These are phyloP conservation scores for Pantherophis alleghaniensis DNA, from an alignment of 2,797 vertebrate genomes.

Conservation along the genomic window DNA sequence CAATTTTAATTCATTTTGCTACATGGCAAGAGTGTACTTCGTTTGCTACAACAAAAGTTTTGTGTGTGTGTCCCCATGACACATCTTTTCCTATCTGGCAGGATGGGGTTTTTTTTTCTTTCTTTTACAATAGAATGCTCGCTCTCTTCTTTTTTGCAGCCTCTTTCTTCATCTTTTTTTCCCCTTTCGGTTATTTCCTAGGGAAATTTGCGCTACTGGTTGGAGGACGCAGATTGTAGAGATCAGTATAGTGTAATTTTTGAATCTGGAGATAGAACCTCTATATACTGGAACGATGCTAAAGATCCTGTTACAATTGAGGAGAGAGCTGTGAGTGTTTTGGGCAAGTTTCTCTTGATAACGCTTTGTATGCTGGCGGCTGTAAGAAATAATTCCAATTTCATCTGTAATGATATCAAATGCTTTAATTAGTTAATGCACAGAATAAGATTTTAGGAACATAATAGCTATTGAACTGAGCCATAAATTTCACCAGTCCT, in stretches of 20 bases:
- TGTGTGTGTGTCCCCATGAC: neutral
- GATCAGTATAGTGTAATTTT: constrained; percentile 99
- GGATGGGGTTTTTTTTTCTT: neutral
- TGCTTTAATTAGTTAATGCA: neutral
- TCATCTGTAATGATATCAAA: neutral
- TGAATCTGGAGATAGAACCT: constrained; percentile 93
- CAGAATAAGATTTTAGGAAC: neutral
- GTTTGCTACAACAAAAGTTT: neutral
- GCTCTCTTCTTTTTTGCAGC: neutral
- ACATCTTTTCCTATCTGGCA: neutral
- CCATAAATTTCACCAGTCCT: neutral
- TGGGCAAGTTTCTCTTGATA: constrained; percentile 32
- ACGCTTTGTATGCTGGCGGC: neutral
- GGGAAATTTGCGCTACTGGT: constrained; percentile 97
- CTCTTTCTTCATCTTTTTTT: neutral
- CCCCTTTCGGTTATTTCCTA: constrained; percentile 49
- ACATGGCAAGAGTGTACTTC: too few relatives aligned
- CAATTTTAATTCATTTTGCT: neutral
- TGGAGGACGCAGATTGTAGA: constrained; percentile 94
- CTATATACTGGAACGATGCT: constrained; percentile 93
- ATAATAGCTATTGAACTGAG: neutral
- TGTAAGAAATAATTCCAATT: neutral
- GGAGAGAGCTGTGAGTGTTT: constrained; percentile 87
- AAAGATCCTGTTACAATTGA: constrained; percentile 91
- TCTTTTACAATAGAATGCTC: neutral